Evolutionary conservation across 2,888 invertebrate genomes (phyloP), one percentile per base, ranked within the genome.

Genomic region (Platycnemis pennipes): DNA sequence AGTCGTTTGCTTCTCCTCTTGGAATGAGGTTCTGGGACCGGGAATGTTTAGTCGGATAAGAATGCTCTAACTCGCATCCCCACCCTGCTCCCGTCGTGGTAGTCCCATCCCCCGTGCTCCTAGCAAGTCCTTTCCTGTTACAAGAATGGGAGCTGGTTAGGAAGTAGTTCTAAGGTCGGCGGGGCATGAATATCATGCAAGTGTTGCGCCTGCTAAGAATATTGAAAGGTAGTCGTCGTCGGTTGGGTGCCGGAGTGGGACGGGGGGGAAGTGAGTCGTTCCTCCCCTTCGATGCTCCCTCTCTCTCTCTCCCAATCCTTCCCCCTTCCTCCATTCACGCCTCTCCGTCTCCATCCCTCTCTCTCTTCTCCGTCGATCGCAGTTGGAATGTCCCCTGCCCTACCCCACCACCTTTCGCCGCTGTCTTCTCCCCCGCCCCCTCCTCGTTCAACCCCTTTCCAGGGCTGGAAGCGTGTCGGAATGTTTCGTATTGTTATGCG

Each of bases 401-500:
- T 37, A 37, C 31, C 37, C n/a, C 77, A 37, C 77, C 77, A 13
- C 37, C 26, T 77, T 26, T 69, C n/a, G 22, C 31, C 31, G 13
- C 37, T 77, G 3, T 77, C 11, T 37, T 13, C 77, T 2, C 8
- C 8, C 31, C 37, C 37, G 3, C 63, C 63, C 63, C 4, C 77
- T 11, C 4, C 37, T 77, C 77, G 1, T 13, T 13, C 77, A 1
- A 13, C 63, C 77, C 77, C 0, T 37, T 1, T 26, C 63, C 63
- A 63, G 26, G 26, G 7, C 69, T 31, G 77, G 13, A 37, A 77
- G 77, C 37, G 77, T 77, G 77, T 37, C 77, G 77, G 37, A 77
- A 77, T 77, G 77, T 77, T 77, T 77, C 77, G 77, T 77, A 16
- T 77, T 77, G 77, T 77, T 77, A 77, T 77, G 77, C 77, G 77